phyloP scores from a whole-genome alignment of 92 coral and sea anemone genomes.

The Isaurus tuberculatus region DNA sequence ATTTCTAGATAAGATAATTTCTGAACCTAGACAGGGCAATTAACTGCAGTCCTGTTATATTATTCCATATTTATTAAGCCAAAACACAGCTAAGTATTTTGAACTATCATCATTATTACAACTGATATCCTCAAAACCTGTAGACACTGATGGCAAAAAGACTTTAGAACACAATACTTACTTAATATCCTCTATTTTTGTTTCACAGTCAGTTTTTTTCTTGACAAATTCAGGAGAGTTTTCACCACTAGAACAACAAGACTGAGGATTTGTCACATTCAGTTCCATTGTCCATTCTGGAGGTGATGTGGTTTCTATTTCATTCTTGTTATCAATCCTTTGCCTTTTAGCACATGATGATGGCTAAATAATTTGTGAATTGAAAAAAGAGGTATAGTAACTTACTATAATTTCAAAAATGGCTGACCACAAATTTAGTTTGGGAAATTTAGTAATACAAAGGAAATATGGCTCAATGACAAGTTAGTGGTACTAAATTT shows the following conservation, averaged over 20 bases:
- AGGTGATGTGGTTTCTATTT: constrained; percentile 25
- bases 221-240: constrained; percentile 8
- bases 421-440: too few species aligned
- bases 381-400: too few species aligned
- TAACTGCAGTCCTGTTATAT: too few species aligned
- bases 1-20: too few species aligned
- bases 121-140: neutral
- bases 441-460: too few species aligned
- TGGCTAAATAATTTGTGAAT: constrained; percentile 5
- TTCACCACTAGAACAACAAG: constrained; percentile 39
- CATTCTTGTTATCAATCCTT: constrained; percentile 21
- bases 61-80: too few species aligned
- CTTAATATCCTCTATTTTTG: constrained; percentile 1
- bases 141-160: neutral
- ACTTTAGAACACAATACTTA: neutral
- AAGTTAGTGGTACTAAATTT: too few species aligned
- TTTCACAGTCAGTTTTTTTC: neutral
- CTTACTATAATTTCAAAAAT: too few species aligned
- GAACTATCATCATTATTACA: neutral
- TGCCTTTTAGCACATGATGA: constrained; percentile 45
- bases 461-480: too few species aligned
- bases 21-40: too few species aligned
- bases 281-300: constrained; percentile 84
- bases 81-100: too few species aligned
- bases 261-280: constrained; percentile 18